These are phyloP conservation scores for Byasa hedistus DNA, from an alignment of 2,888 invertebrate genomes.

Conservation along the genomic window DNA sequence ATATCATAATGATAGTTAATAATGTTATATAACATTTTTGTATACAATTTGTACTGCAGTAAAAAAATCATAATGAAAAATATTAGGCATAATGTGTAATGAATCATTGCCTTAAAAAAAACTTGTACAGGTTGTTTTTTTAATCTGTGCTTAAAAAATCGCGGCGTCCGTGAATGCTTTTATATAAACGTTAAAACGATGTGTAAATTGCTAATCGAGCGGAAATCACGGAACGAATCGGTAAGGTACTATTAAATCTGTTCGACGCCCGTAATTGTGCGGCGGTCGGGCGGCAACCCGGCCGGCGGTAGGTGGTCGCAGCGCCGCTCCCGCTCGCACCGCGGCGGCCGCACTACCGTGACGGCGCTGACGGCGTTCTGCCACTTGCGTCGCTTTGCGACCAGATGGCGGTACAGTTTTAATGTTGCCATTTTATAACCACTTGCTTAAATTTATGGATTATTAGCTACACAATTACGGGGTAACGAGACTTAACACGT, in stretches of 20 bases:
- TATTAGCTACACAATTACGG: not conserved
- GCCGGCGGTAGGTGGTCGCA: conserved; percentile 8
- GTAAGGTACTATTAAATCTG: conserved; percentile 23
- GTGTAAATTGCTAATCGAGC: conserved; percentile 25
- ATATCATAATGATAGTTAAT: not conserved
- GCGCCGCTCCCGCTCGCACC: not conserved
- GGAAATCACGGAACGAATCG: conserved; percentile 18
- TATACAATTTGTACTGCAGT: not conserved
- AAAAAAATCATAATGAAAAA: not conserved
- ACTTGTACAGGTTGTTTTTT: too few relatives aligned
- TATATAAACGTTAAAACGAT: conserved; percentile 9
- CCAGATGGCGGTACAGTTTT: conserved; percentile 52
- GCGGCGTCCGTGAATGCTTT: conserved; percentile 14
- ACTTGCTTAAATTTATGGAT: not conserved
- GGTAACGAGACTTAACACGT: too few relatives aligned
- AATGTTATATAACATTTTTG: not conserved
- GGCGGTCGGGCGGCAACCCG: conserved; percentile 12
- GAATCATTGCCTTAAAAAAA: not conserved
- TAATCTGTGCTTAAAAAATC: not conserved
- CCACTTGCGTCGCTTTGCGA: conserved; percentile 31
- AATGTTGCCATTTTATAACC: conserved; percentile 41
- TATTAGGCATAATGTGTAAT: not conserved
- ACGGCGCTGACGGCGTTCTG: conserved; percentile 43
- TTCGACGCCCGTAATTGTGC: conserved; percentile 14
- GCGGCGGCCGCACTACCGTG: conserved; percentile 56